Conservation (phyloP, 2,888 invertebrate species). For the Anthrax anthrax region DNA sequence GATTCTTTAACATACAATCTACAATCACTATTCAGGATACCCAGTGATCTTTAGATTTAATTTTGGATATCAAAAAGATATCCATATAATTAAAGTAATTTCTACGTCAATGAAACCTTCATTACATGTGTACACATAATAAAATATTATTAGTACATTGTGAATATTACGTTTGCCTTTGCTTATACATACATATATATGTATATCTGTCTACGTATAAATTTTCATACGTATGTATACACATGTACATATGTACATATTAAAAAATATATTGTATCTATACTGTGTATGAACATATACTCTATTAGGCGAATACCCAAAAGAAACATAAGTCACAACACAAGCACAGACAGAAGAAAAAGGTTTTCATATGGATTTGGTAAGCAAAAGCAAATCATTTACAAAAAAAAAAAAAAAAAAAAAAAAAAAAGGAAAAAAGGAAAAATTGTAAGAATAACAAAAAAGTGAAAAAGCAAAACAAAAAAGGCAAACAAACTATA, state of each 20-base stretch:
- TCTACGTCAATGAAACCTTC: too few relatives aligned
- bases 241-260: background rate
- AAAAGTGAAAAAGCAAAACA: too few relatives aligned
- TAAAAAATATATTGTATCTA: background rate
- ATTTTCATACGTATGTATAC: background rate
- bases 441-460: too few relatives aligned
- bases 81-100: too few relatives aligned
- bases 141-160: background rate
- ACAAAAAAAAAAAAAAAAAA: background rate
- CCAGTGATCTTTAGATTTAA: too few relatives aligned
- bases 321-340: background rate
- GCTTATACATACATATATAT: too few relatives aligned
- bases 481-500: too few relatives aligned
- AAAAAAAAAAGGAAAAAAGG: too few relatives aligned
- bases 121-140: too few relatives aligned
- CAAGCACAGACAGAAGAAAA: background rate
- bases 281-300: background rate
- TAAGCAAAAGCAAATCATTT: constrained; percentile 1
- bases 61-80: too few relatives aligned
- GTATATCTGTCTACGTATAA: background rate
- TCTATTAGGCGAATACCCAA: background rate
- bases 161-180: background rate
- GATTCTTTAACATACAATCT: too few relatives aligned
- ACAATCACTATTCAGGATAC: too few relatives aligned
- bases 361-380: background rate